A percentile compares a stretch with the other conserved stretches of the same genome.
Evolutionary conservation across 2,888 invertebrate genomes (phyloP).

Genomic region (Caenorhabditis auriculariae): DNA sequence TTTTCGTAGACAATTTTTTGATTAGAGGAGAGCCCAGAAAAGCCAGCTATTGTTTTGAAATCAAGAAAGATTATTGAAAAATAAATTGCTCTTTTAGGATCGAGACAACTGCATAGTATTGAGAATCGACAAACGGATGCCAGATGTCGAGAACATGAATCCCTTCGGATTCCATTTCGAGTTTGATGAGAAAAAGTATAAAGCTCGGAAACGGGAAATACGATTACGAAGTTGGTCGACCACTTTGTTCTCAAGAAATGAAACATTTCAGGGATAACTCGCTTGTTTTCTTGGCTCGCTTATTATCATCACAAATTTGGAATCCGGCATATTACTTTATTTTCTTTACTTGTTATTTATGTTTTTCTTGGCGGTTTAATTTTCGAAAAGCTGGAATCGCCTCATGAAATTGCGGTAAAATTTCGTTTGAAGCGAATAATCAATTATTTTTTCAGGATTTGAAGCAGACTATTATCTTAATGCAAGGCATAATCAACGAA

Average conservation of each 20-base stretch:
- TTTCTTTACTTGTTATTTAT: slow-evolving; percentile 35
- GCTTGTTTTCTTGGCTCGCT: slow-evolving; percentile 43
- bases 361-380: slow-evolving; percentile 45
- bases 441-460: slow-evolving; percentile 18
- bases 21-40: too few relatives aligned
- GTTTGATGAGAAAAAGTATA: slow-evolving; percentile 39
- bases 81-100: slow-evolving; percentile 16
- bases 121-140: slow-evolving; percentile 38
- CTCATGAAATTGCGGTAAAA: slow-evolving; percentile 31
- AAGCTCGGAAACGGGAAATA: slow-evolving; percentile 24
- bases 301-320: slow-evolving; percentile 52
- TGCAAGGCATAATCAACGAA: slow-evolving; percentile 35
- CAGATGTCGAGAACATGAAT: slow-evolving; percentile 30
- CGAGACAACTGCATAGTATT: slow-evolving; percentile 45
- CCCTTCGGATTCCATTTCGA: slow-evolving; percentile 51
- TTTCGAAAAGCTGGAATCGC: slow-evolving; percentile 43
- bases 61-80: too few relatives aligned
- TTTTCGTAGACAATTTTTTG: too few relatives aligned
- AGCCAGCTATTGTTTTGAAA: too few relatives aligned
- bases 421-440: too few relatives aligned
- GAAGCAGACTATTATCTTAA: slow-evolving; percentile 25
- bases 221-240: slow-evolving; percentile 25
- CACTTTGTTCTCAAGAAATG: not conserved
- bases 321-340: slow-evolving; percentile 42
- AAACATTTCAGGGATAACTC: slow-evolving; percentile 32